phyloP scores from a whole-genome alignment of 2,797 vertebrate genomes.

The Cyprinodon diabolis region DNA sequence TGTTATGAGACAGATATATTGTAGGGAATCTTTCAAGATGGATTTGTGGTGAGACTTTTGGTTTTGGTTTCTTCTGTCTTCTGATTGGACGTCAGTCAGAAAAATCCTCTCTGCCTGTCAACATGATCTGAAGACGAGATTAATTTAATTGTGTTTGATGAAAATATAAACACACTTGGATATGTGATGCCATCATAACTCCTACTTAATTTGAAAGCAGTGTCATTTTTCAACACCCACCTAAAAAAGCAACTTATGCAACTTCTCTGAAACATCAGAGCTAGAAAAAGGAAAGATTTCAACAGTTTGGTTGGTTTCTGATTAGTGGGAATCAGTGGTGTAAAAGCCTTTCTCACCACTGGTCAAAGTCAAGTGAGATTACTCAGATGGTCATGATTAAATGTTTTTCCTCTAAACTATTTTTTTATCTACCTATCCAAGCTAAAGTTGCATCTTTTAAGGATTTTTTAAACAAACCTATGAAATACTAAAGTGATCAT shows the following conservation, averaged over 20 bases:
- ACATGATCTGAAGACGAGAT: too few relatives aligned
- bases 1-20: too few relatives aligned
- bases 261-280: not conserved
- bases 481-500: too few relatives aligned
- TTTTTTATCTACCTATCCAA: too few relatives aligned
- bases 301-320: not conserved
- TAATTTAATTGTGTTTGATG: not conserved
- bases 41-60: constrained; percentile 4
- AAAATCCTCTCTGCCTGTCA: not conserved
- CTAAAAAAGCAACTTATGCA: not conserved
- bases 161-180: not conserved
- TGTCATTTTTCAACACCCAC: constrained; percentile 12
- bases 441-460: too few relatives aligned
- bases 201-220: not conserved
- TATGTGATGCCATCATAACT: not conserved
- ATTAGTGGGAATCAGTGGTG: not conserved
- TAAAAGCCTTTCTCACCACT: not conserved
- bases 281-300: not conserved
- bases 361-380: too few relatives aligned
- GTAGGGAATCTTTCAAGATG: too few relatives aligned
- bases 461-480: too few relatives aligned
- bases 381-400: too few relatives aligned
- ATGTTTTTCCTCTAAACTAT: too few relatives aligned
- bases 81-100: not conserved
- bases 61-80: constrained; percentile 25